These are phyloP conservation scores for Drosophila pandora DNA, from an alignment of 1,140 invertebrate species.

Conservation along the genomic window DNA sequence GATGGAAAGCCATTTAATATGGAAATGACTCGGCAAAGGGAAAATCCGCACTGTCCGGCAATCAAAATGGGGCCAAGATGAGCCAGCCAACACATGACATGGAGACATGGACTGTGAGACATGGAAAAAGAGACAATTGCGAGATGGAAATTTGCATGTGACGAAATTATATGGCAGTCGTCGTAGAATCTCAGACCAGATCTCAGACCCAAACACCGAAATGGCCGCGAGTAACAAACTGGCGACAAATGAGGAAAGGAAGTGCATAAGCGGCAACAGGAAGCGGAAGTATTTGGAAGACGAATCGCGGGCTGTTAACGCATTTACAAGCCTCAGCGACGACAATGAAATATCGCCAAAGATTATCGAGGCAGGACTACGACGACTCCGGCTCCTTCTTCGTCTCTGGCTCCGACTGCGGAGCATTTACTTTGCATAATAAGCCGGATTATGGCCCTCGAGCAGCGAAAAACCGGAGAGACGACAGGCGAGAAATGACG, in stretches of 20 bases:
- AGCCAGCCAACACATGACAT: constrained; percentile 21
- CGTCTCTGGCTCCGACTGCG: constrained; percentile 8
- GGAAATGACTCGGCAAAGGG: constrained; percentile 55
- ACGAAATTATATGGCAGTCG: constrained; percentile 18
- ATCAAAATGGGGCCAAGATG: constrained; percentile 16
- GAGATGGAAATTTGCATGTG: constrained; percentile 46
- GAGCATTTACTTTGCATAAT: constrained; percentile 77
- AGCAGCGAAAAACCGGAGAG: constrained; percentile 8
- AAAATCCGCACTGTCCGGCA: constrained; percentile 22
- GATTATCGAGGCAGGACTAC: constrained; percentile 55
- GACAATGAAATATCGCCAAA: constrained; percentile 76
- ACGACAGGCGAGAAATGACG: constrained; percentile 17
- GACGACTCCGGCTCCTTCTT: background rate
- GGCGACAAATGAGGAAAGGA: constrained; percentile 68
- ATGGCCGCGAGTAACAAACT: constrained; percentile 47
- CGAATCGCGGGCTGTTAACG: constrained; percentile 67
- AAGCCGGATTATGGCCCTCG: constrained; percentile 70
- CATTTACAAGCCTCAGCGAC: constrained; percentile 72
- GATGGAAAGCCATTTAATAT: constrained; percentile 71
- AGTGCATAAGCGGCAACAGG: constrained; percentile 68
- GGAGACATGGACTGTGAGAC: constrained; percentile 16
- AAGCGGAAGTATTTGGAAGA: constrained; percentile 63
- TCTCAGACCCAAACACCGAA: constrained; percentile 11
- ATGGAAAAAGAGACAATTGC: constrained; percentile 54
- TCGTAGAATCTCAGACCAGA: constrained; percentile 41